A percentile compares a stretch with the other conserved stretches of the same genome.
Evolutionary conservation across 2,797 vertebrate genomes (phyloP).

Genomic region (Rhabdomys pumilio): DNA sequence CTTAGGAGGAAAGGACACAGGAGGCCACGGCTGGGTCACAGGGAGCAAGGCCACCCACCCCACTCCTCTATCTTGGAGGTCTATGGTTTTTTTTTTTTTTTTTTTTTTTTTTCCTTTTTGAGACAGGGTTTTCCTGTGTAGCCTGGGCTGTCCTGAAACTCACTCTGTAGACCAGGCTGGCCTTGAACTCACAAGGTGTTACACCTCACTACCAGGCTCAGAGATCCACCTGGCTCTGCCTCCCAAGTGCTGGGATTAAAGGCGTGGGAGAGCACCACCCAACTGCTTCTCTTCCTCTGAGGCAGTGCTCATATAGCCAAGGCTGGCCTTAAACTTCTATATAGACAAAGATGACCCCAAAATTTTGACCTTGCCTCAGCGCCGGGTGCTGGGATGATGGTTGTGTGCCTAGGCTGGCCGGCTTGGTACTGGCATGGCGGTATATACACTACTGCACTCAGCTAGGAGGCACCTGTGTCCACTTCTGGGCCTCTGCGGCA

Average conservation of each 20-base stretch:
- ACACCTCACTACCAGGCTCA: too few relatives aligned
- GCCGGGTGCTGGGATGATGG: background rate
- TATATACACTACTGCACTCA: rapidly evolving
- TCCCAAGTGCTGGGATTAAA: background rate
- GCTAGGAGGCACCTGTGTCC: background rate
- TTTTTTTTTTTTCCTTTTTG: background rate
- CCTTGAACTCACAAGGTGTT: background rate
- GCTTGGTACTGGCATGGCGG: rapidly evolving
- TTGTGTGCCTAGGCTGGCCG: background rate
- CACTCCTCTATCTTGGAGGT: background rate
- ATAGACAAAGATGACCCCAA: background rate
- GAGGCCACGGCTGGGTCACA: background rate
- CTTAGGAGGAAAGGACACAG: background rate
- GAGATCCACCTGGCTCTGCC: background rate
- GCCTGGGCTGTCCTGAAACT: background rate
- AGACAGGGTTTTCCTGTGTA: background rate
- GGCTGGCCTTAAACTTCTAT: background rate
- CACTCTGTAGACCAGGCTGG: background rate
- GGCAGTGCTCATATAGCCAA: background rate
- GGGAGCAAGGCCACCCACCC: background rate
- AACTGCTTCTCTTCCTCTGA: too few relatives aligned
- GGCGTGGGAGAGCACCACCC: background rate
- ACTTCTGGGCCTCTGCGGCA: background rate
- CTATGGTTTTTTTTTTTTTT: background rate
- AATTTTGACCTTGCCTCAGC: background rate